These are phyloP conservation scores for Aphis gossypii DNA, from an alignment of 1,140 invertebrate species.

Conservation along the genomic window DNA sequence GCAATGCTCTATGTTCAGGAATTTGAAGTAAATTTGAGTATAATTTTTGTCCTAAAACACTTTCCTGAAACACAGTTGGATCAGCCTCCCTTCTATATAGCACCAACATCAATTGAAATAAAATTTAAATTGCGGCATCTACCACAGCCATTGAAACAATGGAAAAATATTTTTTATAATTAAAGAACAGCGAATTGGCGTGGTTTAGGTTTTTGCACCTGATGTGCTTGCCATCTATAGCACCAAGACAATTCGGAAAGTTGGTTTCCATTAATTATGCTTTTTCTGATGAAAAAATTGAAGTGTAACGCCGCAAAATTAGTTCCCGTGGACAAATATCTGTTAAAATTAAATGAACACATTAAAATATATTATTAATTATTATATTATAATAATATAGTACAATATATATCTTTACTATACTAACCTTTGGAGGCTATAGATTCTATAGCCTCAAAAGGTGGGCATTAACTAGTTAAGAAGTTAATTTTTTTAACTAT, in stretches of 20 bases:
- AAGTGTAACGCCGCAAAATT: neutral
- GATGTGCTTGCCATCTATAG: neutral
- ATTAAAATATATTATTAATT: neutral
- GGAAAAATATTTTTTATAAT: neutral
- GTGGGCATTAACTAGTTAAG: no score
- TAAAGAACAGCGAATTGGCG: neutral
- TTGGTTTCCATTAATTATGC: no score
- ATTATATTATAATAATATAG: neutral
- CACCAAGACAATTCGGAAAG: no score
- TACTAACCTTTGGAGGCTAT: no score
- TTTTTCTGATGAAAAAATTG: no score
- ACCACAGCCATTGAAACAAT: conserved; percentile 64
- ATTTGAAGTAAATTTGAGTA: conserved; percentile 16
- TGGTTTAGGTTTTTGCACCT: conserved; percentile 14
- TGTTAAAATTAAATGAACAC: conserved; percentile 26
- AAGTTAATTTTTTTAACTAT: no score
- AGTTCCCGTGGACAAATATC: neutral
- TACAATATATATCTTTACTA: no score
- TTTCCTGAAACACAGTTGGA: conserved; percentile 62
- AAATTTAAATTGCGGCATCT: conserved; percentile 63
- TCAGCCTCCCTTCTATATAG: conserved; percentile 62
- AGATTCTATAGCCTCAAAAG: no score
- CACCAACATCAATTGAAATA: conserved; percentile 61
- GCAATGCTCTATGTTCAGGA: neutral
- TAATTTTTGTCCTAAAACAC: neutral